Conservation (phyloP, 2,797 vertebrate genomes). For the Microtus californicus region DNA sequence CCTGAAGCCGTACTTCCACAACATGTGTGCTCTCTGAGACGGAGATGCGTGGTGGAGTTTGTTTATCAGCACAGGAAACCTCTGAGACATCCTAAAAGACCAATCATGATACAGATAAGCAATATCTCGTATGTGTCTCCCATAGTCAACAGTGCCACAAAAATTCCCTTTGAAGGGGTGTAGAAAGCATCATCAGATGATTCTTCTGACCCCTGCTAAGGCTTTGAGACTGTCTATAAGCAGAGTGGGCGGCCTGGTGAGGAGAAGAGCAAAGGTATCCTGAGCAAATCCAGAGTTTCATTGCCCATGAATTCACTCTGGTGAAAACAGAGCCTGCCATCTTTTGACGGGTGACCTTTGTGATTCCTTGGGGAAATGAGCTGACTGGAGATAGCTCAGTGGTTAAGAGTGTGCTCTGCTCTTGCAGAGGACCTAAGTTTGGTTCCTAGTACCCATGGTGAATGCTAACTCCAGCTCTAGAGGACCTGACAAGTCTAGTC, state of each 20-base stretch:
- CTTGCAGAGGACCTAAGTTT: background rate
- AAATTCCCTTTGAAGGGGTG: background rate
- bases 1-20: background rate
- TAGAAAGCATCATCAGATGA: background rate
- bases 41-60: background rate
- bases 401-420: background rate
- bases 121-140: background rate
- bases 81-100: background rate
- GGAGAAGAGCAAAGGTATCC: background rate
- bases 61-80: background rate
- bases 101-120: background rate
- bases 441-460: background rate
- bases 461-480: background rate
- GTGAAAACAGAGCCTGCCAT: background rate
- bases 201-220: background rate
- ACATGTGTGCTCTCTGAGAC: background rate
- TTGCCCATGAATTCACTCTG: background rate
- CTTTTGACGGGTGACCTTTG: background rate
- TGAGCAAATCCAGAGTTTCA: background rate
- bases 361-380: background rate
- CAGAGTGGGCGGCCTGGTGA: background rate
- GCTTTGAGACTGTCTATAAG: background rate
- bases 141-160: background rate
- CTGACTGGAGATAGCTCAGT: background rate
- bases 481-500: background rate